These are phyloP conservation scores for Corynorhinus townsendii DNA, from an alignment of 2,113 vertebrate genomes.

Conservation along the genomic window DNA sequence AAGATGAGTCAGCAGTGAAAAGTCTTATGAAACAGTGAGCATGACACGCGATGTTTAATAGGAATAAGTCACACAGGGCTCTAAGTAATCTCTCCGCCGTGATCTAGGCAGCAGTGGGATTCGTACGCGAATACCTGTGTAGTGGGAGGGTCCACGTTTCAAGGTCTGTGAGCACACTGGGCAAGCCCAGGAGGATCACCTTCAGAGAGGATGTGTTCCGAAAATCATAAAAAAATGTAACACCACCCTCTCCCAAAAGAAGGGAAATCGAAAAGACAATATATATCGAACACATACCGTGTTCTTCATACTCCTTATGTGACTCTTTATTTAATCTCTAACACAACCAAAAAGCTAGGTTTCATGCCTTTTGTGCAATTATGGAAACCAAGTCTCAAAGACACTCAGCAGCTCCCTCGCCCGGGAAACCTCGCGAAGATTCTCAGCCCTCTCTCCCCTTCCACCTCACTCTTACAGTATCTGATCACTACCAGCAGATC, in stretches of 20 bases:
- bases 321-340: not conserved
- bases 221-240: not conserved
- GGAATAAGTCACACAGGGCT: not conserved
- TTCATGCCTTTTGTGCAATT: not conserved
- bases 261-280: not conserved
- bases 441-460: not conserved
- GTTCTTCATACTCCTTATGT: not conserved
- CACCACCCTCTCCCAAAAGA: not conserved
- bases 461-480: not conserved
- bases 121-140: not conserved
- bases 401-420: not conserved
- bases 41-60: not conserved
- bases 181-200: not conserved
- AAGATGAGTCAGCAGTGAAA: not conserved
- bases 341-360: not conserved
- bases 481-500: not conserved
- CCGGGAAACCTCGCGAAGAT: not conserved
- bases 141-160: not conserved
- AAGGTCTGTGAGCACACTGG: not conserved
- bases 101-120: not conserved
- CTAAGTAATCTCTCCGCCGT: not conserved
- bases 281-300: not conserved
- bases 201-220: not conserved
- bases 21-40: not conserved
- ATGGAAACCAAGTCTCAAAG: not conserved